phyloP scores from a whole-genome alignment of 2,797 vertebrate genomes.

The Artibeus lituratus region DNA sequence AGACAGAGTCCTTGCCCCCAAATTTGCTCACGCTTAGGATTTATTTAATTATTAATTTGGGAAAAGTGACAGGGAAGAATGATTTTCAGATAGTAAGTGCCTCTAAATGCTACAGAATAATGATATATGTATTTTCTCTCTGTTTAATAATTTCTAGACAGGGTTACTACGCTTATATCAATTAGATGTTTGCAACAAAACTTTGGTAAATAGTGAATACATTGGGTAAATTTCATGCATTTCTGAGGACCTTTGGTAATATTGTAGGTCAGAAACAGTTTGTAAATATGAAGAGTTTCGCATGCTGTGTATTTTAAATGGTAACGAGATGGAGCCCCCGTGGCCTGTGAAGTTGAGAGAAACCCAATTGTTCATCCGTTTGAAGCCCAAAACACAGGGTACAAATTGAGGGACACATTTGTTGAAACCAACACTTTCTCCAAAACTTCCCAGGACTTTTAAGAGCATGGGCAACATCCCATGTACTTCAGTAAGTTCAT shows the following conservation, averaged over 20 bases:
- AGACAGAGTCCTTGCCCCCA: not conserved
- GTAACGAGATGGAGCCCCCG: constrained; percentile 16
- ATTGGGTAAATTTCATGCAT: not conserved
- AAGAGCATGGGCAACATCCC: constrained; percentile 48
- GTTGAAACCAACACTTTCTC: constrained; percentile 53
- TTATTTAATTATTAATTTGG: constrained; percentile 1
- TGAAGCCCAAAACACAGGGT: not conserved
- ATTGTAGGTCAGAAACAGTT: not conserved
- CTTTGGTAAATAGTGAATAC: not conserved
- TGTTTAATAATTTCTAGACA: not conserved
- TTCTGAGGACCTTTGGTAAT: constrained; percentile 12
- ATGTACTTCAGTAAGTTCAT: constrained; percentile 54
- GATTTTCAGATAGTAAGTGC: not conserved
- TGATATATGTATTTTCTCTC: not conserved
- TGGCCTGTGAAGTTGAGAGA: not conserved
- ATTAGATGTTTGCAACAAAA: constrained; percentile 10
- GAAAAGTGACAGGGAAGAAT: not conserved
- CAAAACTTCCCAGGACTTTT: not conserved
- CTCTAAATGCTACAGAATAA: not conserved
- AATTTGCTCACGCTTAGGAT: not conserved
- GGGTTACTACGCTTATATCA: not conserved
- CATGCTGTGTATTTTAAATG: constrained; percentile 10
- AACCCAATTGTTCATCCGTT: not conserved
- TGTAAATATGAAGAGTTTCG: constrained; percentile 43
- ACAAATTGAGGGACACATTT: not conserved